Evolutionary conservation across 2,113 vertebrate genomes (phyloP), one percentile per base, ranked within the genome.

Genomic region (Poicephalus gulielmi): DNA sequence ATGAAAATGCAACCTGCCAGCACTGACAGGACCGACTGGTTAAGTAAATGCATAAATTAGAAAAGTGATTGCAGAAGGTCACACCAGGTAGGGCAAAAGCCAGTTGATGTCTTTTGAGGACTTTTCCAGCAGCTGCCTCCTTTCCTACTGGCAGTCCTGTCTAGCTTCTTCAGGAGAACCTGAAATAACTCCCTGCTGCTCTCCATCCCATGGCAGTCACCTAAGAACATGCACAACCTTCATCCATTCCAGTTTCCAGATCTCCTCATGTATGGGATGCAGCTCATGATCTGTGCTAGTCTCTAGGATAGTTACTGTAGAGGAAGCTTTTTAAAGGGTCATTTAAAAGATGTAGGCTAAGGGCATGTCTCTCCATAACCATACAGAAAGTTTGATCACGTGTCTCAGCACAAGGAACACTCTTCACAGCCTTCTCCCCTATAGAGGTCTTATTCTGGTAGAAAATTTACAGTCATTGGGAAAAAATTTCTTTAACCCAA

Each of bases 1-100:
- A 43, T 28, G 86, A 76, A 94, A 94, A 92, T 59, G 83, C 77
- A 91, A 60, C 80, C 86, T 84, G 73, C 75, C 88, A 78, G 80
- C 80, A 69, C 60, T 22, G 53, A 66, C 91, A 78, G 69, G 80
- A 60, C 69, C 39, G 83, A 78, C 86, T 75, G 68, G 83, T 91
- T 92, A 33, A 71, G 64, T 9, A 60, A 63, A 82, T 4, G 25
- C 0, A 15, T 60, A 70, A 83, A 86, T 35, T 6, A 77, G 64
- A 46, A 83, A 49, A 13, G 64, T 12, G 69, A 11, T 4, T 50
- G 73, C 77, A 90, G 76, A n/a, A 90, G 86, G 50, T 68, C 62
- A 39, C 35, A 44, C 12, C 43, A 59, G 30, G 8, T 22, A 74
- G 67, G 47, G 18, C 41, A 83, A 46, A 57, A 83, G 49, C 49